Evolutionary conservation across 2,113 vertebrate genomes (phyloP).

Genomic region (Nestor notabilis): DNA sequence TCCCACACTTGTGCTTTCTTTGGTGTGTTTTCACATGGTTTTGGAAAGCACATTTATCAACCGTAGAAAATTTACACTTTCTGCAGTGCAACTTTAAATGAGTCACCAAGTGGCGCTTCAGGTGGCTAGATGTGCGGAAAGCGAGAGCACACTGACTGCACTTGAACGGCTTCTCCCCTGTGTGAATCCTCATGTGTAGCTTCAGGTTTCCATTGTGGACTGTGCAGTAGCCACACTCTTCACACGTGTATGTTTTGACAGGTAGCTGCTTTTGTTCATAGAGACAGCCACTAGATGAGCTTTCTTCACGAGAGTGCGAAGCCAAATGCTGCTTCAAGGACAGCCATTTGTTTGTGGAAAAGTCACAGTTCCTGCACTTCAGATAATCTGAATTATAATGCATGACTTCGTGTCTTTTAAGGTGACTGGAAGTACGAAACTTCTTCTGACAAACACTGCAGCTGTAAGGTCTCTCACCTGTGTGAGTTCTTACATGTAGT

Average conservation of each 20-base stretch:
- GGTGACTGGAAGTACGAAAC: constrained; percentile 59
- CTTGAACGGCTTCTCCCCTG: constrained; percentile 40
- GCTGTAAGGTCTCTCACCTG: constrained; percentile 53
- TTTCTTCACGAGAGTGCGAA: not conserved
- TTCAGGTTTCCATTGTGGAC: constrained; percentile 24
- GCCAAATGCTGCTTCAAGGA: constrained; percentile 40
- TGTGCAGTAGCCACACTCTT: constrained; percentile 50
- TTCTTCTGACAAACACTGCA: constrained; percentile 24
- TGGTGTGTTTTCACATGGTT: not conserved
- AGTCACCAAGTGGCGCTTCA: constrained; percentile 42
- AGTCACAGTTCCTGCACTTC: constrained; percentile 39
- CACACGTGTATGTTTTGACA: constrained; percentile 14
- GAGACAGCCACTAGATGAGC: not conserved
- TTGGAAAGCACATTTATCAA: not conserved
- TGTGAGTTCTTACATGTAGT: constrained; percentile 43
- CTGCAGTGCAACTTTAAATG: not conserved
- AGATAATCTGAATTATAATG: not conserved
- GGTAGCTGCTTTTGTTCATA: not conserved
- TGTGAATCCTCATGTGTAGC: constrained; percentile 42
- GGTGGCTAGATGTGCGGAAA: constrained; percentile 64
- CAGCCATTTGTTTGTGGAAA: constrained; percentile 23
- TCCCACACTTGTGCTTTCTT: not conserved
- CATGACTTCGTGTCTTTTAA: constrained; percentile 1
- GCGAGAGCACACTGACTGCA: not conserved
- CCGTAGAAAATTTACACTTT: not conserved